Base-by-base conservation (phyloP, 2,113 vertebrate species). In the Spilogale gracilis region DNA sequence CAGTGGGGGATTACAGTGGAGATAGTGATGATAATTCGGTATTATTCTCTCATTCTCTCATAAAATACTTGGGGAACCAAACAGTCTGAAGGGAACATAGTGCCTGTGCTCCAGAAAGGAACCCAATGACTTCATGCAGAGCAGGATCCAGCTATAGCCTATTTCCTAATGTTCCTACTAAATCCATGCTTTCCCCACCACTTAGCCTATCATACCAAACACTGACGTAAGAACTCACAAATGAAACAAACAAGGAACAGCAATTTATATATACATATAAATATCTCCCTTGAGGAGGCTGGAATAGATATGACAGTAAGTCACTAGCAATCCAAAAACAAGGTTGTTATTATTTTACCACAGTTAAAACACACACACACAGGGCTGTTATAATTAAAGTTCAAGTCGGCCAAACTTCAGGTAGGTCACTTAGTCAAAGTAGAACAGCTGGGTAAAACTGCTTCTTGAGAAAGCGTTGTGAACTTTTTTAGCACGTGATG, bases 1-100 rank as follows among this genome's bases (percentile, higher is more conserved):
- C 69, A 48, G 17, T 69, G 25, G 23, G 23, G 20, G 16, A 69
- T 88, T n/a, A 84, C 50, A 14, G 18, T n/a, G 11, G 76, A 88
- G n/a, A 71, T 0, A 84, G 54, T 81, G 48, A 56, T 13, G 30
- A 52, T 82, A 96, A 45, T 14, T 45, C 88, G 25, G 58, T 86
- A 74, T 81, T 71, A 91, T 96, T 82, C 54, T 82, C 45, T 54
- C 89, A 84, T 69, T 84, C 48, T 91, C 30, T 91, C 60, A 89
- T 63, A 60, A 50, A 78, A 38, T 58, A 61, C 3, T 27, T 71
- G 43, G 58, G 63, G 69, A 89, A 74, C 43, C 74, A 76, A 84
- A 60, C 13, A n/a, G 38, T 54, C 48, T 69, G 38, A 78, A 56
- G 60, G 13, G n/a, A 80, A 61, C 38, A 63, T 8, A 82, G 32